Conservation (phyloP, 2,888 invertebrate species). For the Crossocerus cetratus region DNA sequence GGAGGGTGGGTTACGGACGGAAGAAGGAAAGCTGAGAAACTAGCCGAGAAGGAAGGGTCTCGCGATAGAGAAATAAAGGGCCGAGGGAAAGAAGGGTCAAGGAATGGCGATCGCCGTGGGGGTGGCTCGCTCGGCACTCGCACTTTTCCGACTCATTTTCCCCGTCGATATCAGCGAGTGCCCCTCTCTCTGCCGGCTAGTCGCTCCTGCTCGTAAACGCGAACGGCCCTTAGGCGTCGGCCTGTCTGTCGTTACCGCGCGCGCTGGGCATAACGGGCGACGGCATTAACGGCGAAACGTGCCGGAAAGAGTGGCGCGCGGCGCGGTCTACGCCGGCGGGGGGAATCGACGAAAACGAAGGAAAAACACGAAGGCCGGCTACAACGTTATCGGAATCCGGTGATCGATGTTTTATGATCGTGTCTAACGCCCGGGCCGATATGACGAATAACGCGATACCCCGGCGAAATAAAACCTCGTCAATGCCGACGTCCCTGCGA, state of each 20-base stretch:
- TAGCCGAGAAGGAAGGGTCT: no score
- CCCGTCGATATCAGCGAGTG: constrained; percentile 56
- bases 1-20: not conserved
- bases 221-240: constrained; percentile 71
- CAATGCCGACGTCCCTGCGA: not conserved
- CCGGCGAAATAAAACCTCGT: constrained; percentile 28
- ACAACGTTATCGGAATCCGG: constrained; percentile 50
- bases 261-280: constrained; percentile 47
- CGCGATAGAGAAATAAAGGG: constrained; percentile 30
- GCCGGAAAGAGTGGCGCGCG: constrained; percentile 6
- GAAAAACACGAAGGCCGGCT: constrained; percentile 29
- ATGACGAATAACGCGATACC: constrained; percentile 45
- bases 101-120: constrained; percentile 64
- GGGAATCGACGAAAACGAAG: constrained; percentile 21
- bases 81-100: constrained; percentile 54
- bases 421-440: constrained; percentile 50
- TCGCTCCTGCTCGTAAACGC: constrained; percentile 68
- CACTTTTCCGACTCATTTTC: constrained; percentile 71
- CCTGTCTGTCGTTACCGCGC: constrained; percentile 62
- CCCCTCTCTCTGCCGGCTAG: constrained; percentile 56
- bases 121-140: constrained; percentile 55
- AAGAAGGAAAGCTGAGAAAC: not conserved
- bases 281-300: constrained; percentile 53
- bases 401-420: constrained; percentile 58
- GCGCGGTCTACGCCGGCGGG: constrained; percentile 6